A percentile compares a stretch with the other conserved stretches of the same genome.
phyloP scores from a whole-genome alignment of 1,140 invertebrate species.

The Drepana arcuata region DNA sequence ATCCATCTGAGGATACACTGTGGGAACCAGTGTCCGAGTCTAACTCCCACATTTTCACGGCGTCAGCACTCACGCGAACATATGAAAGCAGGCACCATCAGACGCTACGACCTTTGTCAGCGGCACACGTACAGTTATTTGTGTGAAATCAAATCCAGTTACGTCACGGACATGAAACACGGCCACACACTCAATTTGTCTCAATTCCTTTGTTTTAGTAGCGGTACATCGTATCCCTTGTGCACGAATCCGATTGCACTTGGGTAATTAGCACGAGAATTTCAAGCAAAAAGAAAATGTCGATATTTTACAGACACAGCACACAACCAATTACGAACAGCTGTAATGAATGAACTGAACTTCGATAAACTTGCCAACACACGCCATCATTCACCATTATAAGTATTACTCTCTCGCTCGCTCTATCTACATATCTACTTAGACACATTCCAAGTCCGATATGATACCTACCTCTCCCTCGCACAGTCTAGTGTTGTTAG shows the following conservation, averaged over 20 bases:
- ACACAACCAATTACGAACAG: slow-evolving; percentile 43
- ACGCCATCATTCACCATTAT: slow-evolving; percentile 8
- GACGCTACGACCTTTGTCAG: slow-evolving; percentile 33
- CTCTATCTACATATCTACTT: not conserved
- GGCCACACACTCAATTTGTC: slow-evolving; percentile 29
- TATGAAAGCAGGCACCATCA: slow-evolving; percentile 30
- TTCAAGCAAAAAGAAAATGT: slow-evolving; percentile 8
- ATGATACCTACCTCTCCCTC: too few relatives aligned
- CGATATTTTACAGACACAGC: slow-evolving; percentile 10
- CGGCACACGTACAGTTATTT: slow-evolving; percentile 35
- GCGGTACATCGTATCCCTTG: too few relatives aligned
- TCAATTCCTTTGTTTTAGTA: slow-evolving; percentile 4
- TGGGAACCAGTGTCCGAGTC: slow-evolving; percentile 58
- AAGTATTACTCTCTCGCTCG: not conserved
- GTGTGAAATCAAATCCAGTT: slow-evolving; percentile 55
- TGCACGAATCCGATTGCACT: too few relatives aligned
- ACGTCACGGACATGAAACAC: slow-evolving; percentile 52
- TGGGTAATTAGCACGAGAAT: slow-evolving; percentile 5
- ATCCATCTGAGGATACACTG: slow-evolving; percentile 61
- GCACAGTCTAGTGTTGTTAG: too few relatives aligned
- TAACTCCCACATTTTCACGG: slow-evolving; percentile 55
- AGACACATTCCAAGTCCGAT: too few relatives aligned
- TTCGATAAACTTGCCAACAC: too few relatives aligned
- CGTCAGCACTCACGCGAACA: slow-evolving; percentile 21
- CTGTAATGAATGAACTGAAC: slow-evolving; percentile 41